phyloP scores from a whole-genome alignment of 2,888 invertebrate genomes.

The Synergus japonicus region DNA sequence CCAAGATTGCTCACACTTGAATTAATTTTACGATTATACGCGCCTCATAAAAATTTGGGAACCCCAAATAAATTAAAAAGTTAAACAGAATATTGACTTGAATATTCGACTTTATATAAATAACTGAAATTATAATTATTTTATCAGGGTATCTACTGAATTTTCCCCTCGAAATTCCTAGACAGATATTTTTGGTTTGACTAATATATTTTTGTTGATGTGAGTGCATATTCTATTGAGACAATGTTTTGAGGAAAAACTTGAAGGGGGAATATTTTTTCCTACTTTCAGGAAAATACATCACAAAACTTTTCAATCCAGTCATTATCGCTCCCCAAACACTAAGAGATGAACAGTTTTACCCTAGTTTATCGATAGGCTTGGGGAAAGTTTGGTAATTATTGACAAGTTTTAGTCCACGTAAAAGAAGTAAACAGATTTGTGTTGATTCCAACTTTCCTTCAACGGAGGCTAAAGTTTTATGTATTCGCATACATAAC shows the following conservation, averaged over 20 bases:
- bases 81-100: not conserved
- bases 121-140: not conserved
- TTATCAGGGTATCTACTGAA: too few relatives aligned
- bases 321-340: not conserved
- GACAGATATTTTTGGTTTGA: not conserved
- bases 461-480: not conserved
- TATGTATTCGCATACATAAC: not conserved
- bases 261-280: not conserved
- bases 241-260: not conserved
- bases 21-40: slow-evolving; percentile 11
- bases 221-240: not conserved
- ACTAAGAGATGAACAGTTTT: not conserved
- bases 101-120: not conserved
- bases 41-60: not conserved
- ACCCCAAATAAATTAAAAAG: not conserved
- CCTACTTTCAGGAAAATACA: not conserved
- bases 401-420: not conserved
- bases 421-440: not conserved
- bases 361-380: not conserved
- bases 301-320: not conserved
- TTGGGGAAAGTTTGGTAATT: not conserved
- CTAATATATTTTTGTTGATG: not conserved
- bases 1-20: slow-evolving; percentile 15
- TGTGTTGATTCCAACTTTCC: not conserved
- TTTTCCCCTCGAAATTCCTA: too few relatives aligned